These are phyloP conservation scores for Zaprionus gabonicus DNA, from an alignment of 1,140 invertebrate genomes.

Conservation along the genomic window DNA sequence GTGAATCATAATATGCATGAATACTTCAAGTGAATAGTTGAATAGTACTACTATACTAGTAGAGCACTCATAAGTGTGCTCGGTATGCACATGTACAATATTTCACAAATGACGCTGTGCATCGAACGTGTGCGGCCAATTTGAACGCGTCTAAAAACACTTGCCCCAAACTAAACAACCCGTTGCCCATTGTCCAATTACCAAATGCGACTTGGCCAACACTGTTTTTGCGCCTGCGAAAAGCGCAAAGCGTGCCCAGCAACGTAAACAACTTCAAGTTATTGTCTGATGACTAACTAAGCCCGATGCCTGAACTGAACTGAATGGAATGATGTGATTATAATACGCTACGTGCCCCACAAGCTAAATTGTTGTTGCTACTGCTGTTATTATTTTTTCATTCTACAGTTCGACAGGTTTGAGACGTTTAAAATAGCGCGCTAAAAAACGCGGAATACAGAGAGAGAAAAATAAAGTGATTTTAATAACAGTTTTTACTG, in stretches of 20 bases:
- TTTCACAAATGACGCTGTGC: slow-evolving; percentile 41
- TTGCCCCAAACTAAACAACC: slow-evolving; percentile 32
- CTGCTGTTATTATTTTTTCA: slow-evolving; percentile 5
- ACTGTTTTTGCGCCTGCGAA: neutral
- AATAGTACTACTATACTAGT: neutral
- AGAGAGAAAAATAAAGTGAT: slow-evolving; percentile 3
- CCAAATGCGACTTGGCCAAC: slow-evolving; percentile 27
- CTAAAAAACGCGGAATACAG: neutral
- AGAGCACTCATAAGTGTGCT: slow-evolving; percentile 36
- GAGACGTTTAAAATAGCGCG: neutral
- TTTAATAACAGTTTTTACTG: slow-evolving; percentile 9
- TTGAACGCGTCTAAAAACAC: slow-evolving; percentile 39
- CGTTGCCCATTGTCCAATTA: slow-evolving; percentile 34
- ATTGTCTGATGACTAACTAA: slow-evolving; percentile 37
- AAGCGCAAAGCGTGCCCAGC: slow-evolving; percentile 47
- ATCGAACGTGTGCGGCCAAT: slow-evolving; percentile 73
- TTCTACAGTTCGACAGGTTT: slow-evolving; percentile 19
- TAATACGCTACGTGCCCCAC: slow-evolving; percentile 37
- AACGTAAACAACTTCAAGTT: slow-evolving; percentile 24
- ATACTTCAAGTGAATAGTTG: slow-evolving; percentile 16
- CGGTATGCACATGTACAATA: slow-evolving; percentile 7
- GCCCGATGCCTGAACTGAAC: neutral
- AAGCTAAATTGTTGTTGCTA: slow-evolving; percentile 4
- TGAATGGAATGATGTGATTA: slow-evolving; percentile 35
- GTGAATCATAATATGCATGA: slow-evolving; percentile 50